Conservation (phyloP, 2,888 invertebrate genomes). For the Brenthis ino region DNA sequence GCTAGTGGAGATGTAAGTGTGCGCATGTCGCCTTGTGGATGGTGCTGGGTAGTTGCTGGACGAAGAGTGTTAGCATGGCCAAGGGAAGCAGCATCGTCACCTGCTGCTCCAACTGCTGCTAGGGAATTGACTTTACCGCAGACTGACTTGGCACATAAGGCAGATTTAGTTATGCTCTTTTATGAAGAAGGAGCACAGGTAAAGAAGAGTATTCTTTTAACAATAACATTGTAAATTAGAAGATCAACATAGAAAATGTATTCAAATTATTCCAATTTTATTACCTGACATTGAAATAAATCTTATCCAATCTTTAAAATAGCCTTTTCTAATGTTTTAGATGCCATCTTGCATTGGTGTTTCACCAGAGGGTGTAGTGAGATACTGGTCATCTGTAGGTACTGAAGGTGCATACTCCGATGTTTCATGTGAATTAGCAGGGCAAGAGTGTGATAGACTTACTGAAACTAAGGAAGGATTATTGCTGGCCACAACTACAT, state of each 20-base stretch:
- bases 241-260: background rate
- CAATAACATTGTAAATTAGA: background rate
- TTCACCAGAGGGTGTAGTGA: slow-evolving; percentile 94
- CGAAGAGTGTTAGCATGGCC: slow-evolving; percentile 94
- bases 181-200: slow-evolving; percentile 72
- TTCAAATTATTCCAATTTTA: background rate
- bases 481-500: slow-evolving; percentile 95
- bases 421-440: slow-evolving; percentile 91
- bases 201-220: background rate
- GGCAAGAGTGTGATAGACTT: slow-evolving; percentile 92
- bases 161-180: slow-evolving; percentile 90
- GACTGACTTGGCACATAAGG: slow-evolving; percentile 95
- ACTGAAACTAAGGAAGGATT: slow-evolving; percentile 86
- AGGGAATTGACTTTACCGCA: slow-evolving; percentile 94
- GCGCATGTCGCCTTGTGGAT: slow-evolving; percentile 85
- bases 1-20: slow-evolving; percentile 84
- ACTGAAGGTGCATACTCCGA: slow-evolving; percentile 94
- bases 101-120: slow-evolving; percentile 81
- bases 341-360: slow-evolving; percentile 94
- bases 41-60: slow-evolving; percentile 94
- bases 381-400: slow-evolving; percentile 95
- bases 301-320: background rate
- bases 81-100: slow-evolving; percentile 71
- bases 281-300: too few relatives aligned
- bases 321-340: slow-evolving; percentile 49